Evolutionary conservation across 2,113 vertebrate genomes (phyloP).

Genomic region (Mormoops blainvillei): DNA sequence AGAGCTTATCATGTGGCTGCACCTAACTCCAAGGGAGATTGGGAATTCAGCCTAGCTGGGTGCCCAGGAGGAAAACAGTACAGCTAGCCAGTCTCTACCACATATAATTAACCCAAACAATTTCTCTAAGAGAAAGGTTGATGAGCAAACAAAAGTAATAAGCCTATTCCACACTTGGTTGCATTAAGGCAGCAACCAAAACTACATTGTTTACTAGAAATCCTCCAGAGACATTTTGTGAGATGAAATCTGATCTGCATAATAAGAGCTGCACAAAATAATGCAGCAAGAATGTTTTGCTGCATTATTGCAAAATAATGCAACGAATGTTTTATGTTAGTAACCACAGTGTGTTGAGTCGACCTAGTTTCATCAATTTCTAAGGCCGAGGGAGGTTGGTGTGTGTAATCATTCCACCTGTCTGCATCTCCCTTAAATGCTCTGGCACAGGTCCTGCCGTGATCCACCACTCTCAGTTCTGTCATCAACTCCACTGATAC

Average conservation of each 20-base stretch:
- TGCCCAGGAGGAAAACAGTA: background rate
- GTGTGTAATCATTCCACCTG: background rate
- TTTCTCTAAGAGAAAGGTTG: background rate
- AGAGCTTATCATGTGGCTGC: background rate
- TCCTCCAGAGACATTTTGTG: background rate
- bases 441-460: background rate
- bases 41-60: background rate
- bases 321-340: background rate
- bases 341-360: background rate
- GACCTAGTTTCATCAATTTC: background rate
- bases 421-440: background rate
- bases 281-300: background rate
- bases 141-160: background rate
- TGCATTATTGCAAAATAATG: too few species aligned
- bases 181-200: background rate
- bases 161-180: background rate
- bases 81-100: background rate
- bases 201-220: background rate
- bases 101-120: background rate
- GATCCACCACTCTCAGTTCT: background rate
- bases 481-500: background rate
- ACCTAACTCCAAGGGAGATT: background rate
- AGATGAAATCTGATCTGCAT: background rate
- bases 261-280: background rate
- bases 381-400: background rate